These are phyloP conservation scores for Erpobdella octoculata DNA, from an alignment of 2,888 invertebrate genomes.

Conservation along the genomic window DNA sequence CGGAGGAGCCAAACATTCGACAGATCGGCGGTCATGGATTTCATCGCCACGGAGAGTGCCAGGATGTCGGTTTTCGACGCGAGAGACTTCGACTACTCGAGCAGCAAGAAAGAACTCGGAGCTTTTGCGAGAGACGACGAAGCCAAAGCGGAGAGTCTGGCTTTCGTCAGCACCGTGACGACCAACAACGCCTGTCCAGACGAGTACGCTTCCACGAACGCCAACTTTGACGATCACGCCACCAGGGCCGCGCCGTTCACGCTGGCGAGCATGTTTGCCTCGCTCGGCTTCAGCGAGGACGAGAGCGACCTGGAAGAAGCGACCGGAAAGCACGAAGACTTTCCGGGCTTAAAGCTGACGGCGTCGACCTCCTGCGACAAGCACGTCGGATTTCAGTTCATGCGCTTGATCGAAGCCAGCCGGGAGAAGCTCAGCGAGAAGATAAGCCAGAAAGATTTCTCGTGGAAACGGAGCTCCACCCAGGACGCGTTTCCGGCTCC, in stretches of 20 bases:
- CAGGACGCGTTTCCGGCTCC: not conserved
- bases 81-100: conserved; percentile 34
- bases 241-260: conserved; percentile 60
- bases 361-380: not conserved
- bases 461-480: conserved; percentile 13
- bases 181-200: conserved; percentile 34
- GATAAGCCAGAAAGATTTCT: conserved; percentile 22
- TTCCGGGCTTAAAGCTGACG: not conserved
- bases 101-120: conserved; percentile 19
- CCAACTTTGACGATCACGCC: conserved; percentile 47
- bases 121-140: conserved; percentile 17
- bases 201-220: conserved; percentile 40
- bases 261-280: conserved; percentile 79
- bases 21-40: not conserved
- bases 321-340: not conserved
- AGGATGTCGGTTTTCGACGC: conserved; percentile 20
- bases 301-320: conserved; percentile 31
- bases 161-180: conserved; percentile 13
- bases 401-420: conserved; percentile 17
- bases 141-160: conserved; percentile 14
- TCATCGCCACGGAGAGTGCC: not conserved
- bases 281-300: conserved; percentile 63
- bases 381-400: conserved; percentile 16
- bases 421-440: conserved; percentile 24
- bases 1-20: not conserved